Evolutionary conservation across 2,888 invertebrate genomes (phyloP), one percentile per base, ranked within the genome.

Genomic region (Seira musarum): DNA sequence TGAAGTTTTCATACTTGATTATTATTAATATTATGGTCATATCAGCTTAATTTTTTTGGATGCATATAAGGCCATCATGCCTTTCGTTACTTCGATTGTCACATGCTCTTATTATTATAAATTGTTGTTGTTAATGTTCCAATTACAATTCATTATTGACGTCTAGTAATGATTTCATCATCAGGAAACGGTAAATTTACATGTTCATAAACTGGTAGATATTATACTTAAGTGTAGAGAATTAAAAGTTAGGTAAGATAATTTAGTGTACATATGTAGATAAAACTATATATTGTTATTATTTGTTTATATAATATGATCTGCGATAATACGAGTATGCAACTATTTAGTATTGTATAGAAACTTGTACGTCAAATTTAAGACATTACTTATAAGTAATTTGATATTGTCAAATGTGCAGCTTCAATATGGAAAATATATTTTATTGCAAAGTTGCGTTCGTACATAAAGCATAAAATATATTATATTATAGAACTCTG

Each of bases 311-410:
- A n/a, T 40, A 40, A 72, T 78, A 78, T 78, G 78, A 79, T 79
- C 78, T 79, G 78, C 78, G 78, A 79, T 79, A 79, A 72, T 79
- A 63, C 46, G 65, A 72, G 66, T 79, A 79, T 79, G 78, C 78
- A 79, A 79, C 78, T 72, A 60, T 65, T 72, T 72, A 79, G 78
- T 72, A 78, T 67, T 72, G 71, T 72, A 78, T 63, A 75, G 66
- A 35, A 69, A 21, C n/a, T 49, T 25, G 53, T 77, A 63, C 64
- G 30, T 69, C 13, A 57, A 69, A 21, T 22, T 17, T 30, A 35
- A 75, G 75, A 68, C 75, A 75, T 60, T 68, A 21, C 46, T 72
- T 72, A 64, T 63, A 60, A 35, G n/a, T n/a, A n/a, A n/a, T n/a
- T n/a, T n/a, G n/a, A n/a, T n/a, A n/a, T 3, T 35, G 30, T 70